phyloP scores from a whole-genome alignment of 2,113 vertebrate species.

The Dryoscopus gambensis region DNA sequence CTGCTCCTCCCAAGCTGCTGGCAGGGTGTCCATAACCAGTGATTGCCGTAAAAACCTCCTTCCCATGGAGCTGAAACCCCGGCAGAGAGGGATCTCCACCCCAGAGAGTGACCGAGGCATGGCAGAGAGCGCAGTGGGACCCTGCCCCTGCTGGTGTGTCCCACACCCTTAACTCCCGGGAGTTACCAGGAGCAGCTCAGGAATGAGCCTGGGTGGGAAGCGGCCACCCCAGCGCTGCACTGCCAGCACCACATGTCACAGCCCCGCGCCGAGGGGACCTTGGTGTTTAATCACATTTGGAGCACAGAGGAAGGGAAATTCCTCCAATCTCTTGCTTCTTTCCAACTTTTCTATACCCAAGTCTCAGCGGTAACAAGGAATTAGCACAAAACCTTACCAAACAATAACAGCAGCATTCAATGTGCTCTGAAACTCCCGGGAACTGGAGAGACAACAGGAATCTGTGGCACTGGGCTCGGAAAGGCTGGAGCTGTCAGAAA shows the following conservation, averaged over 20 bases:
- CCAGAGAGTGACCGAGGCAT: accelerated
- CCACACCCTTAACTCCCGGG: background rate
- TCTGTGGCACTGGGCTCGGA: background rate
- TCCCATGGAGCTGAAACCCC: accelerated
- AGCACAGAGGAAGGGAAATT: background rate
- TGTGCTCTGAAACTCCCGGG: background rate
- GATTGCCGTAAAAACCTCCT: background rate
- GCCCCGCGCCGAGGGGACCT: background rate
- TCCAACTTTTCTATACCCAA: background rate
- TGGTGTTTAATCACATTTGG: background rate
- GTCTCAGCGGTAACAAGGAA: background rate
- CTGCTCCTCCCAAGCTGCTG: background rate
- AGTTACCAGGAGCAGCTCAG: background rate
- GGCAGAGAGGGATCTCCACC: background rate
- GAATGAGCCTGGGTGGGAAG: background rate
- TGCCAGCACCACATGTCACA: background rate
- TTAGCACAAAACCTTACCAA: background rate
- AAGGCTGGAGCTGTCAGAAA: background rate
- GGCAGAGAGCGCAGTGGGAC: background rate
- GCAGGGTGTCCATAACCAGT: background rate
- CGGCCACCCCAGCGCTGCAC: background rate
- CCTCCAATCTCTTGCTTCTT: background rate
- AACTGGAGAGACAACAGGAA: background rate
- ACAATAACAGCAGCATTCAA: background rate
- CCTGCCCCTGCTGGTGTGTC: accelerated